Base-by-base conservation (phyloP, 2,888 invertebrate species). In the Ornithoptera alexandrae region DNA sequence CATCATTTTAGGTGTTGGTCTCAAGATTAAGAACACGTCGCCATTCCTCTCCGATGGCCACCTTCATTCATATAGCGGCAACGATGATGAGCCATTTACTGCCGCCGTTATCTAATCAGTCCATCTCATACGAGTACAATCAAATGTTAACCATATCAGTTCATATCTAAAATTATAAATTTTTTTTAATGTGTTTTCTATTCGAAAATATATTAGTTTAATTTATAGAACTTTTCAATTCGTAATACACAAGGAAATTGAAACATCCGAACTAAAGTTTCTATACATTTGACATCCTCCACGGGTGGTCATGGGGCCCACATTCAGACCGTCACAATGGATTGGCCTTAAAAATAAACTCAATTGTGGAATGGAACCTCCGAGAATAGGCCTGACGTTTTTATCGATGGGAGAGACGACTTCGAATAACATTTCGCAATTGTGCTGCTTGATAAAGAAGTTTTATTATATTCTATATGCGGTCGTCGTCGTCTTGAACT, bases 271-370 rank as follows among this genome's bases (percentile, higher is more conserved):
- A 72, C 69, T 70, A 73, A 72, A 73, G 73, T 74, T 67, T 63
- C 75, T 75, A 74, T 72, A 68, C 71, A 59, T 70, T 66, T 36
- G 72, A 62, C 70, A 69, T 60, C 70, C 78, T 64, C 77, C 46
- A 74, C 82, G 84, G 84, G 81, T 81, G 80, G 78, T 72, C 79
- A 70, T 64, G 58, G 46, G 65, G 42, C 70, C 57, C 39, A 61
- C 59, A 64, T 65, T 65, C 57, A 65, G 71, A 71, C 58, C 71
- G 71, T 75, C 73, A 79, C 78, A 79, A 82, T 79, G 74, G 78
- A 73, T 67, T 72, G 72, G 30, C 68, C 73, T 74, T 71, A 70
- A 74, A 76, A 76, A 78, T 80, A 81, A 77, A 79, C 77, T 72
- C 73, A 68, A 76, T 70, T 66, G 70, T 67, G 64, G 71, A 71